Conservation (phyloP, 2,888 invertebrate genomes). For the Lycia hirtaria region DNA sequence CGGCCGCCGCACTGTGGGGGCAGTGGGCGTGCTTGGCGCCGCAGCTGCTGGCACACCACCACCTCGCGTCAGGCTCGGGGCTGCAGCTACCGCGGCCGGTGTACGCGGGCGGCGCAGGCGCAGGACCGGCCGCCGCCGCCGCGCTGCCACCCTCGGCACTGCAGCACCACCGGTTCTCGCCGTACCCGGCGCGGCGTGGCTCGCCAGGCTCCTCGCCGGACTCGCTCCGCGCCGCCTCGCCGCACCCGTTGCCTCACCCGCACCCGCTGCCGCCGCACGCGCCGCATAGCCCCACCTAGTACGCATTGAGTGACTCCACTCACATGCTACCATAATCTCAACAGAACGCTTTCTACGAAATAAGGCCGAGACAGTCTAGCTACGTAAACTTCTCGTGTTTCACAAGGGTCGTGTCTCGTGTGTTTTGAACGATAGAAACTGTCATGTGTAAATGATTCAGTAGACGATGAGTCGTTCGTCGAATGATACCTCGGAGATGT, state of each 20-base stretch:
- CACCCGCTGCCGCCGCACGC: slow-evolving; percentile 63
- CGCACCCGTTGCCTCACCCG: slow-evolving; percentile 64
- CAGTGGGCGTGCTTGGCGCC: slow-evolving; percentile 90
- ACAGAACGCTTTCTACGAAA: slow-evolving; percentile 3
- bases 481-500: slow-evolving; percentile 34
- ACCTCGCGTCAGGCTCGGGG: slow-evolving; percentile 83
- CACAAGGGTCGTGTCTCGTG: slow-evolving; percentile 9
- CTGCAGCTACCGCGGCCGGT: slow-evolving; percentile 82
- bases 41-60: slow-evolving; percentile 88
- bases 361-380: not conserved
- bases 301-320: slow-evolving; percentile 53
- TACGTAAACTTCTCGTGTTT: not conserved
- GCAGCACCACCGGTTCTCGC: slow-evolving; percentile 87
- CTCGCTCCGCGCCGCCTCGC: slow-evolving; percentile 82
- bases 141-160: slow-evolving; percentile 56
- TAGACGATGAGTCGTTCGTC: slow-evolving; percentile 7
- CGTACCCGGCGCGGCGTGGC: slow-evolving; percentile 81
- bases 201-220: slow-evolving; percentile 87
- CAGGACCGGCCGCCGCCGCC: slow-evolving; percentile 36
- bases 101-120: slow-evolving; percentile 65
- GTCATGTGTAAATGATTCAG: slow-evolving; percentile 1
- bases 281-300: slow-evolving; percentile 80
- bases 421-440: slow-evolving; percentile 6
- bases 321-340: slow-evolving; percentile 42
- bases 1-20: slow-evolving; percentile 87